These are phyloP conservation scores for Drosophila siamana DNA, from an alignment of 2,888 invertebrate genomes.

Conservation along the genomic window DNA sequence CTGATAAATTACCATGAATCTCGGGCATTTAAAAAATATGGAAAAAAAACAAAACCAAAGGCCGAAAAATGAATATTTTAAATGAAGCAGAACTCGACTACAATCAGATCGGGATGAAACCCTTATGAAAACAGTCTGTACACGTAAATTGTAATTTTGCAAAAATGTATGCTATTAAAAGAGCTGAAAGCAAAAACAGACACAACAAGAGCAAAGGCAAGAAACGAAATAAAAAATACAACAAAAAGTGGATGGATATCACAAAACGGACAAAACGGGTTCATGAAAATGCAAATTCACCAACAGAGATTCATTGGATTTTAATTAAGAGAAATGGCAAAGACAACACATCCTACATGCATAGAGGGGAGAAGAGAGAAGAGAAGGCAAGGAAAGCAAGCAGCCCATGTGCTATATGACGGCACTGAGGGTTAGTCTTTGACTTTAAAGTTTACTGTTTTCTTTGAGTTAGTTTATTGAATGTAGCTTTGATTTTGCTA, in stretches of 20 bases:
- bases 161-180: slow-evolving; percentile 59
- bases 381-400: not conserved
- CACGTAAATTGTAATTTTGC: slow-evolving; percentile 5
- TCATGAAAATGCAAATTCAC: slow-evolving; percentile 56
- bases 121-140: slow-evolving; percentile 29
- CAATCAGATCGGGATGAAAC: slow-evolving; percentile 15
- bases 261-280: slow-evolving; percentile 2
- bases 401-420: slow-evolving; percentile 15
- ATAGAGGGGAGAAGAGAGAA: too few relatives aligned
- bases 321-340: slow-evolving; percentile 66
- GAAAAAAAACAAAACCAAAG: not conserved
- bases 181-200: slow-evolving; percentile 17
- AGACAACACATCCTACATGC: slow-evolving; percentile 14
- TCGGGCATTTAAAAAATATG: not conserved
- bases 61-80: not conserved
- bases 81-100: not conserved
- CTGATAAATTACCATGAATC: slow-evolving; percentile 11
- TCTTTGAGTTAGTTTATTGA: slow-evolving; percentile 41
- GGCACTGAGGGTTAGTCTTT: slow-evolving; percentile 12
- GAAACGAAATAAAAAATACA: slow-evolving; percentile 6
- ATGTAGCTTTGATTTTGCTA: slow-evolving; percentile 36
- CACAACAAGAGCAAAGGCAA: slow-evolving; percentile 15
- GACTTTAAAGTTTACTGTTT: slow-evolving; percentile 26
- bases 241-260: not conserved
- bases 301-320: slow-evolving; percentile 67